phyloP scores from a whole-genome alignment of 2,888 invertebrate species.

The Syrphus vitripennis region DNA sequence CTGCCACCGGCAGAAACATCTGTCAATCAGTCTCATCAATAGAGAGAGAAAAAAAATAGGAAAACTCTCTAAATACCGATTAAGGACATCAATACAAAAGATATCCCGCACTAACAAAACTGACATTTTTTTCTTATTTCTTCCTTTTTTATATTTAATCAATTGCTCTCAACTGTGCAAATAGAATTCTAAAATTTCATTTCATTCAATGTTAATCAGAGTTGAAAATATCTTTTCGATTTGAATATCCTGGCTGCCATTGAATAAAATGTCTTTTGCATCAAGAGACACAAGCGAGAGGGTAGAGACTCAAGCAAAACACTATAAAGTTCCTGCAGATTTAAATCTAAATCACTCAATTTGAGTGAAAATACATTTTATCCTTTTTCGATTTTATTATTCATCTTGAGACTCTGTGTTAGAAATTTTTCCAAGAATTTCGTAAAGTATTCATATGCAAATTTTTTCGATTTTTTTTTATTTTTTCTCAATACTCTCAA shows the following conservation, averaged over 20 bases:
- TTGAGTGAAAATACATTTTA: constrained; percentile 71
- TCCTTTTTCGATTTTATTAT: constrained; percentile 70
- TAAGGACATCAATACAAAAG: constrained; percentile 59
- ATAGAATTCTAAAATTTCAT: constrained; percentile 69
- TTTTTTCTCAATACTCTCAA: neutral
- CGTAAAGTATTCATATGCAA: constrained; percentile 56
- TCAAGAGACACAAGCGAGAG: neutral
- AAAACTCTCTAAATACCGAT: constrained; percentile 62
- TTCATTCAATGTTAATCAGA: constrained; percentile 56
- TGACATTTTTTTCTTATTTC: neutral
- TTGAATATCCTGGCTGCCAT: constrained; percentile 64
- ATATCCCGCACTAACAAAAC: constrained; percentile 16
- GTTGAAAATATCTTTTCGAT: constrained; percentile 60
- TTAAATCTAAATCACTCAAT: constrained; percentile 70
- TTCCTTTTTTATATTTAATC: constrained; percentile 59
- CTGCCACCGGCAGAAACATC: constrained; percentile 52
- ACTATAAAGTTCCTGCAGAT: constrained; percentile 28
- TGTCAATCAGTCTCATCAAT: constrained; percentile 66
- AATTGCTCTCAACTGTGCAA: constrained; percentile 70
- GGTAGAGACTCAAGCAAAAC: neutral
- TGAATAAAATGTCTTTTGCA: constrained; percentile 47
- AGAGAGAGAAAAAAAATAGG: neutral
- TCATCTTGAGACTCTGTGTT: constrained; percentile 39
- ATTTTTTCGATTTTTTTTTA: constrained; percentile 30
- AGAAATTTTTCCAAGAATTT: constrained; percentile 2